Evolutionary conservation across 1,140 invertebrate species (phyloP), one percentile per base, ranked within the genome.

Genomic region (Anastatus disparis): DNA sequence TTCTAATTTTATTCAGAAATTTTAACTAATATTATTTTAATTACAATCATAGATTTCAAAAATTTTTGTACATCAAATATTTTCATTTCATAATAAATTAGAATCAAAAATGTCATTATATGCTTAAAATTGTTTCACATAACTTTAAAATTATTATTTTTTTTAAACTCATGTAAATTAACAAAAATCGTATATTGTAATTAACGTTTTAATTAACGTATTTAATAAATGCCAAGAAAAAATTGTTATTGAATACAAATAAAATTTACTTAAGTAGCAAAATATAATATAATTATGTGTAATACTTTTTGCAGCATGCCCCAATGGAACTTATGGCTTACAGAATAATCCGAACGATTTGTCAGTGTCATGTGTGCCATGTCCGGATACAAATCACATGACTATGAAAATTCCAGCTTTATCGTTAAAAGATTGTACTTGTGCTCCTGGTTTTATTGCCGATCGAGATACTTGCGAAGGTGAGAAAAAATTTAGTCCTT

Each of bases 351-450:
- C 86, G 1, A 88, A 87, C 0, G 89, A 91, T 79, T 84, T 87
- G 1, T 75, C 82, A 40, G 75, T 85, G 46, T 78, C 85, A 0
- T 93, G 92, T 77, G 76, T 79, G 7, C 84, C 87, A 2, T 93
- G 91, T 81, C 91, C 91, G 0, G 91, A 91, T 81, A n/a, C n/a
- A n/a, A n/a, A 75, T 78, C 91, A 92, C 72, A 82, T 87, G 4
- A 91, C 90, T 3, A 56, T 81, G 9, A 79, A 78, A 66, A 70
- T 82, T 1, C 89, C 89, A 17, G 88, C 89, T 81, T 1, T n/a
- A n/a, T n/a, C n/a, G n/a, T n/a, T n/a, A n/a, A 73, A 86, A 0
- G 86, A 90, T 65, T 93, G 91, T 78, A 80, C 83, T 13, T 93
- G 91, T 76, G 87, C 87, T 70, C 81, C 81, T 27, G 89, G 89